phyloP scores from a whole-genome alignment of 2,113 vertebrate species.

The Anhinga anhinga region DNA sequence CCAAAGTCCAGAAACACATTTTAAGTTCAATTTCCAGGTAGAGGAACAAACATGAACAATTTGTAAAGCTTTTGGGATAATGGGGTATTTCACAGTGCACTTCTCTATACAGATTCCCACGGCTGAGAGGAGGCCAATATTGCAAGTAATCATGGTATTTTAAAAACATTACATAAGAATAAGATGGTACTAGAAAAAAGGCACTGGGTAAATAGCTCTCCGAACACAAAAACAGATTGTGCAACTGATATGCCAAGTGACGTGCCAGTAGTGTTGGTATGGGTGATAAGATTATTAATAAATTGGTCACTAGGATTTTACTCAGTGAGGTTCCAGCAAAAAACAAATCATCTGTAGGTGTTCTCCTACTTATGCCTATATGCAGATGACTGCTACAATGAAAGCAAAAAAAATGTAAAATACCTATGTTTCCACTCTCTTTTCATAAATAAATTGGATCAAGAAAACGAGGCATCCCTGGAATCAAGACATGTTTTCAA shows the following conservation, averaged over 20 bases:
- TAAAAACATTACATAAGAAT: not conserved
- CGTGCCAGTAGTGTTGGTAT: not conserved
- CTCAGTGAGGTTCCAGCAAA: not conserved
- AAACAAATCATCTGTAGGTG: not conserved
- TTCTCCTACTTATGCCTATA: not conserved
- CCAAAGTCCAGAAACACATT: not conserved
- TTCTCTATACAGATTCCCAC: not conserved
- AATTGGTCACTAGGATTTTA: not conserved
- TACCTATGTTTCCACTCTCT: not conserved
- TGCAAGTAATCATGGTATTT: not conserved
- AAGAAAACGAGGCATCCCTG: not conserved
- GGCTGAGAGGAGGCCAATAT: not conserved
- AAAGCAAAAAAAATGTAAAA: not conserved
- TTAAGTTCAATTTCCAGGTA: not conserved
- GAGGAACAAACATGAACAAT: not conserved
- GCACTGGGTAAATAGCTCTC: not conserved
- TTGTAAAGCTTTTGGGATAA: not conserved
- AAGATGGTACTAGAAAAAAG: not conserved
- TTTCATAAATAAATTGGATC: not conserved
- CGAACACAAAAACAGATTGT: not conserved
- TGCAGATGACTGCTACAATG: not conserved
- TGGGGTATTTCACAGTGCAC: not conserved
- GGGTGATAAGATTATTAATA: not conserved
- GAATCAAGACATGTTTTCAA: not conserved
- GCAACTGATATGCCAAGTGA: not conserved